Percentiles rank a stretch among this genome's conserved stretches.
phyloP scores from a whole-genome alignment of 2,113 vertebrate species.

The Crocuta crocuta region DNA sequence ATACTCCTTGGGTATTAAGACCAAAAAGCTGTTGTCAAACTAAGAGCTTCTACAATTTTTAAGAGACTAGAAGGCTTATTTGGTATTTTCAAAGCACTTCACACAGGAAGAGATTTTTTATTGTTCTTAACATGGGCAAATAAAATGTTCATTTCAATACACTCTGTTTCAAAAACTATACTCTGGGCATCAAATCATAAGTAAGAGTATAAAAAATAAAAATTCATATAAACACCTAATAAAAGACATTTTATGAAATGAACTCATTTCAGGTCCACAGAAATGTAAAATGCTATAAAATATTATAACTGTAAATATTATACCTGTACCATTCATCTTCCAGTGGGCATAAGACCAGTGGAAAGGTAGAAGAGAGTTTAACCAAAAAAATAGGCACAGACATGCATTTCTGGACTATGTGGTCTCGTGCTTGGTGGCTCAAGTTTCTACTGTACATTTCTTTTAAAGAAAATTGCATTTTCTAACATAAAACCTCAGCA shows the following conservation, averaged over 20 bases:
- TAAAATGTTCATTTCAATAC: neutral
- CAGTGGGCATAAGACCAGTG: slow-evolving; percentile 57
- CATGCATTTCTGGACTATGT: slow-evolving; percentile 61
- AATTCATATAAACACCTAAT: neutral
- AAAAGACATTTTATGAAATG: neutral
- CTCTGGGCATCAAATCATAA: slow-evolving; percentile 50
- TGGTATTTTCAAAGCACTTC: neutral
- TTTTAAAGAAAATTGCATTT: slow-evolving; percentile 81
- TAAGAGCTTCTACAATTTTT: neutral
- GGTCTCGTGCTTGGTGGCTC: slow-evolving; percentile 70
- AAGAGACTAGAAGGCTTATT: neutral
- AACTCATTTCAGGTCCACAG: slow-evolving; percentile 58
- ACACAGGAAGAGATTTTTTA: neutral
- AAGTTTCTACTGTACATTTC: slow-evolving; percentile 79
- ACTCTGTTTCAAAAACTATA: slow-evolving; percentile 23
- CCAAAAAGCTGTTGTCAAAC: neutral
- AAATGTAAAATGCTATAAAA: slow-evolving; percentile 63
- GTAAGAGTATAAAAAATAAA: slow-evolving; percentile 60
- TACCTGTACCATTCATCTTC: slow-evolving; percentile 61
- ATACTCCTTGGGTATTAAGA: neutral
- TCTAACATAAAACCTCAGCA: slow-evolving; percentile 85
- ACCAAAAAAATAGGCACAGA: neutral
- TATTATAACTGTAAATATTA: slow-evolving; percentile 58
- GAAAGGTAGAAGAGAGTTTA: slow-evolving; percentile 41
- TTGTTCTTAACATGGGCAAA: neutral